Evolutionary conservation across 2,797 vertebrate species (phyloP).

Genomic region (Galago senegalensis): DNA sequence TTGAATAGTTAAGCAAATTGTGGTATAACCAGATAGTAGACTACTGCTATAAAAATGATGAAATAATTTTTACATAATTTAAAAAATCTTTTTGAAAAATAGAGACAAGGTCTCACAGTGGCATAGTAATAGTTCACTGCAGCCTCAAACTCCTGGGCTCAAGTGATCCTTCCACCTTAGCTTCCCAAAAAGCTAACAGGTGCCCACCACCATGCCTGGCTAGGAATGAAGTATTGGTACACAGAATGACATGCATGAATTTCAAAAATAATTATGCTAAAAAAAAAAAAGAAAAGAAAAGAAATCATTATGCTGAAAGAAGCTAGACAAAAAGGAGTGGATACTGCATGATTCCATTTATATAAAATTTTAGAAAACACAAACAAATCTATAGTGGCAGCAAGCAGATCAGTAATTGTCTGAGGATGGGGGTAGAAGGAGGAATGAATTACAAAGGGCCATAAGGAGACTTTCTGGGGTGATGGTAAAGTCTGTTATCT

Average conservation of each 20-base stretch:
- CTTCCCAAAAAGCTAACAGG: no score
- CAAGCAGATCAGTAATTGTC: background rate
- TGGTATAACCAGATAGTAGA: background rate
- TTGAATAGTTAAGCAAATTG: background rate
- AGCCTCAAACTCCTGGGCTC: no score
- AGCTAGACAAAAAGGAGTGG: background rate
- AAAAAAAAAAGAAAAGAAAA: no score
- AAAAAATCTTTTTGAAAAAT: no score
- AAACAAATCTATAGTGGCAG: background rate
- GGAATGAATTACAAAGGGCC: background rate
- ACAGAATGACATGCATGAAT: background rate
- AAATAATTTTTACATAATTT: background rate
- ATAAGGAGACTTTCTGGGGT: background rate
- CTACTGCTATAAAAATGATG: background rate
- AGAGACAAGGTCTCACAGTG: no score
- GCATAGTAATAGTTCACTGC: no score
- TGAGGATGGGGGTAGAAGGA: background rate
- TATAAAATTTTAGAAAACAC: background rate
- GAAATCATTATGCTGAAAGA: background rate
- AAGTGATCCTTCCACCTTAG: no score
- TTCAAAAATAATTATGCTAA: background rate
- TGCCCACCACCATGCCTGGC: no score
- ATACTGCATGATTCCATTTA: background rate
- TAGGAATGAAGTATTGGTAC: background rate
- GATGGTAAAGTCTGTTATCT: background rate